These are phyloP conservation scores for Prietella phreatophila DNA, from an alignment of 2,113 vertebrate species.

Conservation along the genomic window DNA sequence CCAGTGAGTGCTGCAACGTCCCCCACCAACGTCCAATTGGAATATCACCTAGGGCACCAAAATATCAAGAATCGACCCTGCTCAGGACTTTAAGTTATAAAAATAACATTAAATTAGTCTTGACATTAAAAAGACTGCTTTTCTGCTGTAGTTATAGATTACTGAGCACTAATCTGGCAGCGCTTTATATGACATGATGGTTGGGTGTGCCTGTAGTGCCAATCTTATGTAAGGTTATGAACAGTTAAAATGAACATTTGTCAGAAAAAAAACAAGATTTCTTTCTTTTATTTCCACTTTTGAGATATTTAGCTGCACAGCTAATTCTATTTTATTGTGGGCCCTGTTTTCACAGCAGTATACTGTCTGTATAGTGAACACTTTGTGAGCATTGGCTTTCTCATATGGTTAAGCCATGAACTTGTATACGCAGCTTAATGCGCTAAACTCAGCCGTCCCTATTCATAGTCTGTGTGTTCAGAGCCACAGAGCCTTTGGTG, in stretches of 20 bases:
- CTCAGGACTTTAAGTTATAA: no score
- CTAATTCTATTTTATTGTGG: not conserved
- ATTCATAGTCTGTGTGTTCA: not conserved
- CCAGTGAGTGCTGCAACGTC: no score
- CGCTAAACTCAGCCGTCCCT: not conserved
- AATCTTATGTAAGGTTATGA: not conserved
- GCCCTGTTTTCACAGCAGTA: not conserved
- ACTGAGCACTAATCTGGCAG: not conserved
- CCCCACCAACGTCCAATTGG: no score
- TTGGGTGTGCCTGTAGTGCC: not conserved
- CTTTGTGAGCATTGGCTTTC: not conserved
- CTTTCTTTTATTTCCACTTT: not conserved
- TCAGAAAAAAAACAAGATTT: no score
- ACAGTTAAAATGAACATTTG: not conserved
- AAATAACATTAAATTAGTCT: no score
- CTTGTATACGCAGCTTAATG: not conserved
- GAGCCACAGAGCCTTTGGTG: not conserved
- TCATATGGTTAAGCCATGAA: not conserved
- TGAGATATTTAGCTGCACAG: not conserved
- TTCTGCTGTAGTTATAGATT: no score
- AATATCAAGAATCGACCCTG: no score
- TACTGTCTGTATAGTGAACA: not conserved
- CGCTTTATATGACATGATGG: not conserved
- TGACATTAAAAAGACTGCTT: no score
- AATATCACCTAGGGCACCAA: no score